Evolutionary conservation across 2,888 invertebrate genomes (phyloP).

Genomic region (Notodonta ziczac): DNA sequence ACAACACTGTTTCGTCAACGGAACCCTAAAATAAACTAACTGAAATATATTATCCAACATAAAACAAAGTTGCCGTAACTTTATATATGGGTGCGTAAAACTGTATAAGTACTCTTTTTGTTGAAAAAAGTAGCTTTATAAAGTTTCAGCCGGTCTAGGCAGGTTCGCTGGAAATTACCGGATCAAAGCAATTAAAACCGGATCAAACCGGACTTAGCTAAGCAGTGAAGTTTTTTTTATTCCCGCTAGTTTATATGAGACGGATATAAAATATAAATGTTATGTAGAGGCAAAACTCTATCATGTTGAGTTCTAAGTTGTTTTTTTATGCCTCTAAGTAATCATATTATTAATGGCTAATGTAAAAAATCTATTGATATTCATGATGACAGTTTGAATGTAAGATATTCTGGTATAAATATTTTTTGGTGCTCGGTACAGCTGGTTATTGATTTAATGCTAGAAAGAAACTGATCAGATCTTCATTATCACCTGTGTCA

Average conservation of each 20-base stretch:
- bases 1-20: not conserved
- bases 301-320: too few species aligned
- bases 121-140: conserved; percentile 15
- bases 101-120: conserved; percentile 2
- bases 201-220: conserved; percentile 19
- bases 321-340: too few species aligned
- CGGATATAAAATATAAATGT: not conserved
- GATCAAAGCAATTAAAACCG: conserved; percentile 33
- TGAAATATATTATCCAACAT: conserved; percentile 5
- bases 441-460: too few species aligned
- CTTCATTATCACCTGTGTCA: too few species aligned
- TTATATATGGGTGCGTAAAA: conserved; percentile 10
- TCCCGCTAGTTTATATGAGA: not conserved
- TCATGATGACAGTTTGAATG: too few species aligned
- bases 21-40: conserved; percentile 3
- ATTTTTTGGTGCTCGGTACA: too few species aligned
- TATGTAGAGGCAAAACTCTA: not conserved
- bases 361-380: too few species aligned
- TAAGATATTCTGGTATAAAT: too few species aligned
- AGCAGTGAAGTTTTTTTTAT: not conserved
- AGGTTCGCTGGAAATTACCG: conserved; percentile 23
- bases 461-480: too few species aligned
- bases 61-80: conserved; percentile 5
- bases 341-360: too few species aligned
- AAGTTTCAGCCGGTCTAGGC: conserved; percentile 28